Evolutionary conservation across 2,888 invertebrate genomes (phyloP).

Genomic region (Plagiodera versicolora): DNA sequence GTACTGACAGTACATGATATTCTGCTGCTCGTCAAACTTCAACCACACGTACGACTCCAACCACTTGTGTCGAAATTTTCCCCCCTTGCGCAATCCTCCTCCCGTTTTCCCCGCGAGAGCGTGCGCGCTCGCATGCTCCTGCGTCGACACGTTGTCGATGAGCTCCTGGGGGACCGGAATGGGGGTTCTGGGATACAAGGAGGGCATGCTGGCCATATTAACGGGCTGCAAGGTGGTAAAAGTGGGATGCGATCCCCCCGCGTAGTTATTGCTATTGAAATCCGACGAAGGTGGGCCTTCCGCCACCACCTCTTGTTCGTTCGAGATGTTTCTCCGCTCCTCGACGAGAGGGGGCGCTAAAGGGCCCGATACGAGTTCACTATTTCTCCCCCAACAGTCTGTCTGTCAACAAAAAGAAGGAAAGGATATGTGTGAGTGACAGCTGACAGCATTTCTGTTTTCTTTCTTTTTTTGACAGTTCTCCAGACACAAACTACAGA

Average conservation of each 20-base stretch:
- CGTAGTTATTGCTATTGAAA: background rate
- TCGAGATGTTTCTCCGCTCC: background rate
- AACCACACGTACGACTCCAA: constrained; percentile 72
- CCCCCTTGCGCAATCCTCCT: constrained; percentile 54
- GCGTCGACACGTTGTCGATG: constrained; percentile 40
- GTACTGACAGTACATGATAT: constrained; percentile 74
- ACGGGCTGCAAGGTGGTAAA: constrained; percentile 14
- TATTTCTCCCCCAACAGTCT: constrained; percentile 57
- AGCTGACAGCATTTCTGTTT: constrained; percentile 20
- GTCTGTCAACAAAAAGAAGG: constrained; percentile 71
- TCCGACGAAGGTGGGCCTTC: background rate
- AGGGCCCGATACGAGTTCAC: constrained; percentile 51
- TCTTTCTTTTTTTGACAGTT: constrained; percentile 10
- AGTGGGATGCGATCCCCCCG: background rate
- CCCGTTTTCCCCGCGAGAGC: constrained; percentile 55
- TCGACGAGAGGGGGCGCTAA: constrained; percentile 28
- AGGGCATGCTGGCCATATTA: constrained; percentile 30
- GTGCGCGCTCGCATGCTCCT: constrained; percentile 53
- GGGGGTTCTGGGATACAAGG: constrained; percentile 34
- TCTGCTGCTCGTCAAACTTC: constrained; percentile 67
- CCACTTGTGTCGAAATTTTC: constrained; percentile 67
- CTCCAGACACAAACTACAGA: background rate
- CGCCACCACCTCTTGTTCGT: too few species aligned
- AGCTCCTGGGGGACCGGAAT: constrained; percentile 42
- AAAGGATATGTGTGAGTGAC: constrained; percentile 58